phyloP scores from a whole-genome alignment of 1,140 invertebrate genomes.

The Drosophila mojavensis region DNA sequence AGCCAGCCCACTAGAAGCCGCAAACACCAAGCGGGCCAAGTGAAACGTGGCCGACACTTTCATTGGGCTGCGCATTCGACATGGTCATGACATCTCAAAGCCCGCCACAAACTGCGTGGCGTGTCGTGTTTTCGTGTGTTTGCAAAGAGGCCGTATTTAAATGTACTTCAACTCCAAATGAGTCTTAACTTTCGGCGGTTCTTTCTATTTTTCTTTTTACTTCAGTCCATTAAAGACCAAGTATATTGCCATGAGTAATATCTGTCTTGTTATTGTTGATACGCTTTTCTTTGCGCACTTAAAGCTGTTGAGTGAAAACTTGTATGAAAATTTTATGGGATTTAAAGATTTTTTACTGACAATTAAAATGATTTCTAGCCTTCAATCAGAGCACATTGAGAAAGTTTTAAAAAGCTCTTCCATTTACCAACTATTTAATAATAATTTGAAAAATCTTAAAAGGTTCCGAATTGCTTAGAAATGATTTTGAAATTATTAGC shows the following conservation, averaged over 20 bases:
- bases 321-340: no score
- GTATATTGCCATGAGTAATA: not conserved
- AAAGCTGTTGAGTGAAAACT: not conserved
- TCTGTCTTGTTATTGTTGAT: not conserved
- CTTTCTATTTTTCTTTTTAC: no score
- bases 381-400: no score
- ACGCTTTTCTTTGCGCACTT: not conserved
- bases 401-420: no score
- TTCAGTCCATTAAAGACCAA: no score
- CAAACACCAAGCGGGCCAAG: slow-evolving; percentile 10
- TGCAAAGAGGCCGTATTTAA: not conserved
- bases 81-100: slow-evolving; percentile 69
- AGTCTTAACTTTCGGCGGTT: not conserved
- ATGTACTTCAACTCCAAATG: not conserved
- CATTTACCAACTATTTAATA: no score
- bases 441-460: no score
- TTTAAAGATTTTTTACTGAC: no score
- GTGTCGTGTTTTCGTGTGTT: slow-evolving; percentile 22
- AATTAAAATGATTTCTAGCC: no score
- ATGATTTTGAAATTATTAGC: no score
- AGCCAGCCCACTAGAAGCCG: not conserved
- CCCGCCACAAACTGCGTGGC: not conserved
- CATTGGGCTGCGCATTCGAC: slow-evolving; percentile 60
- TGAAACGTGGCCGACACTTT: slow-evolving; percentile 68
- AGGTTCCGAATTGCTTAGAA: no score